Evolutionary conservation across 2,797 vertebrate species (phyloP).

Genomic region (Psittacula derbiana): DNA sequence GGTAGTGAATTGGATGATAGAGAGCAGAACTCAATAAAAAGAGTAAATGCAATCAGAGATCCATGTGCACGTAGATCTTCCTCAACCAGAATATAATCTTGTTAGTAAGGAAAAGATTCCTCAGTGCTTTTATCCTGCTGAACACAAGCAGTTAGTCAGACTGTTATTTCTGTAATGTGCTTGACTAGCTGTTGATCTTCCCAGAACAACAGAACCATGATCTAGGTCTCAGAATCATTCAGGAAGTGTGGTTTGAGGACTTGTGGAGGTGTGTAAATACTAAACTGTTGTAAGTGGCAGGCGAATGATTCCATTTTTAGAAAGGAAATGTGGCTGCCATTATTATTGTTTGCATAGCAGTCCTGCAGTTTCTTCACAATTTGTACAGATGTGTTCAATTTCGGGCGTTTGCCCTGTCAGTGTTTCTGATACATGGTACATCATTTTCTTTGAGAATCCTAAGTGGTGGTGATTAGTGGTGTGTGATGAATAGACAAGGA

Average conservation of each 20-base stretch:
- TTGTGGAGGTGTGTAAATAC: background rate
- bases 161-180: background rate
- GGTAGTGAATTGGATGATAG: background rate
- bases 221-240: background rate
- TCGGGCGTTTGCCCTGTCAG: background rate
- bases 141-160: background rate
- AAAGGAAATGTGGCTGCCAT: background rate
- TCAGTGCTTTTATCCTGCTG: background rate
- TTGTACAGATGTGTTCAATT: background rate
- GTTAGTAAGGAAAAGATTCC: background rate
- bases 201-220: background rate
- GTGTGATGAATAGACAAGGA: background rate
- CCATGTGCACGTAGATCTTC: rapidly evolving
- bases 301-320: background rate
- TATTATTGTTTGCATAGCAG: background rate
- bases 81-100: background rate
- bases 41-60: background rate
- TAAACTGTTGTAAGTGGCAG: background rate
- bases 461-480: background rate
- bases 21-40: background rate
- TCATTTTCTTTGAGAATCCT: background rate
- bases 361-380: background rate
- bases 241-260: background rate
- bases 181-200: background rate
- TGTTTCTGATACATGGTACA: background rate